A percentile compares a stretch with the other conserved stretches of the same genome.
Conservation (phyloP, 2,797 vertebrate species). For the Dallia pectoralis region DNA sequence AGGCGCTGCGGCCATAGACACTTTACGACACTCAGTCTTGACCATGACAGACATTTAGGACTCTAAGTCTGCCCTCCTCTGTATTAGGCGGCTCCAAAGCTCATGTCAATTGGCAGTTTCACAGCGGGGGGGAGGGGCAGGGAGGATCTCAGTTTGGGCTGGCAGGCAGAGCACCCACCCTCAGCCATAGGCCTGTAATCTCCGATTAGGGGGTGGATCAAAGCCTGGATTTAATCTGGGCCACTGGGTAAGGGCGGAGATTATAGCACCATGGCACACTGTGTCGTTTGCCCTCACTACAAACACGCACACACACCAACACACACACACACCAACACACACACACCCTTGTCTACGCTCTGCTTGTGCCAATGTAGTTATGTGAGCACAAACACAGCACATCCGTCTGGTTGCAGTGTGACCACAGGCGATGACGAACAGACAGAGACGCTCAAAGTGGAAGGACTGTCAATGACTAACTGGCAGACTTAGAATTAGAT, state of each 20-base stretch:
- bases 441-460: constrained; percentile 59
- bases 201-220: constrained; percentile 82
- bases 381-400: constrained; percentile 13
- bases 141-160: constrained; percentile 39
- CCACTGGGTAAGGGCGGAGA: constrained; percentile 77
- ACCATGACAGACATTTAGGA: constrained; percentile 74
- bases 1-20: constrained; percentile 59
- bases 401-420: constrained; percentile 34
- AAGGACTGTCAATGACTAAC: constrained; percentile 49
- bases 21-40: constrained; percentile 69
- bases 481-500: constrained; percentile 54
- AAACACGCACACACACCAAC: constrained; percentile 1
- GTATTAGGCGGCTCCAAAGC: constrained; percentile 72
- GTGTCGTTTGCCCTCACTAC: constrained; percentile 64
- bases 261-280: constrained; percentile 63
- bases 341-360: constrained; percentile 31
- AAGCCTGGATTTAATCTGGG: constrained; percentile 81
- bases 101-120: constrained; percentile 72
- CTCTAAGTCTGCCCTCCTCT: constrained; percentile 75
- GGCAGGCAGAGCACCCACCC: constrained; percentile 72
- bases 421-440: constrained; percentile 51
- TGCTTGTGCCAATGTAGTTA: neutral
- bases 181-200: constrained; percentile 77
- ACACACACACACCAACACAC: constrained; percentile 4
- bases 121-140: constrained; percentile 35